Conservation (phyloP, 2,113 vertebrate species). For the Orientallactaga bullata region DNA sequence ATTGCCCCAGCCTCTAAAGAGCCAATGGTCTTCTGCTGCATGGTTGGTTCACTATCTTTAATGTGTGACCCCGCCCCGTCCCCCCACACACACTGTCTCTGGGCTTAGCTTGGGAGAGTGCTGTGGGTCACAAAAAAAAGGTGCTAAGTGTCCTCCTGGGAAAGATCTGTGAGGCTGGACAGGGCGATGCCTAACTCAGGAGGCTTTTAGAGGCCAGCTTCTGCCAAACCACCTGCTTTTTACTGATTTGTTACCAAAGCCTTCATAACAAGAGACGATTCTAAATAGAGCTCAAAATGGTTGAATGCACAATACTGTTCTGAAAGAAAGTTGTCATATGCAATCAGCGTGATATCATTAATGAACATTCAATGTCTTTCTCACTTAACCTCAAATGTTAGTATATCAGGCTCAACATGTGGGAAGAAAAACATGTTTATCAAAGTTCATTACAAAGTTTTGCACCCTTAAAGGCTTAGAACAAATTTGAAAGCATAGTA, state of each 20-base stretch:
- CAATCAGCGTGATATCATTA: neutral
- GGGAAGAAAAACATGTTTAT: neutral
- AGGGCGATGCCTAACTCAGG: neutral
- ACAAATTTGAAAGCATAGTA: slow-evolving; percentile 4
- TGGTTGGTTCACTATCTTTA: neutral
- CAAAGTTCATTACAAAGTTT: neutral
- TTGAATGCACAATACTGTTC: neutral
- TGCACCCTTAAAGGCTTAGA: neutral
- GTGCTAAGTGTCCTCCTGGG: neutral
- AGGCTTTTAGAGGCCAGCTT: neutral
- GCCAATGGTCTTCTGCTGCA: neutral
- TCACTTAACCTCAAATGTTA: neutral
- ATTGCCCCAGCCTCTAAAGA: neutral
- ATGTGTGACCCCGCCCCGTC: neutral
- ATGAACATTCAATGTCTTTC: slow-evolving; percentile 22
- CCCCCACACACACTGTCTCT: neutral
- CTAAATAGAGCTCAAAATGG: slow-evolving; percentile 41
- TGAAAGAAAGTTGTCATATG: slow-evolving; percentile 12
- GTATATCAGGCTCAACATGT: neutral
- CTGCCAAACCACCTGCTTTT: neutral
- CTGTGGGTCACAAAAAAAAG: neutral
- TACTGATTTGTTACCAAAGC: slow-evolving; percentile 7
- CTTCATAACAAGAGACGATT: neutral
- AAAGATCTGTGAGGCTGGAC: slow-evolving; percentile 44
- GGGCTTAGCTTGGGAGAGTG: slow-evolving; percentile 42